Percentiles rank a stretch among this genome's conserved stretches.
Evolutionary conservation across 2,888 invertebrate species (phyloP).

Genomic region (Andrena marginata): DNA sequence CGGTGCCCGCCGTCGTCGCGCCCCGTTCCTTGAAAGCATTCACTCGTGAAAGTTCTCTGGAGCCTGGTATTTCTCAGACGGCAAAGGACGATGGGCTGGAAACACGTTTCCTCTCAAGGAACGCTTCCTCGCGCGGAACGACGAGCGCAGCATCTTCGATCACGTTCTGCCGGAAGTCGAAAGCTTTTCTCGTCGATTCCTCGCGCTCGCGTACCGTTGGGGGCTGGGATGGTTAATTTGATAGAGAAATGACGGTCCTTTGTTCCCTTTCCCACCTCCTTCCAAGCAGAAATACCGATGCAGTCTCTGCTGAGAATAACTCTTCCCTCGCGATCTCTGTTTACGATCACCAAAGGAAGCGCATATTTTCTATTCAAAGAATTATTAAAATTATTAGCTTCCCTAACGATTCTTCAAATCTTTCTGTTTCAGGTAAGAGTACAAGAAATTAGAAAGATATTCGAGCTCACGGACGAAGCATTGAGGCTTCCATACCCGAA

Average conservation of each 20-base stretch:
- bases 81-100: conserved; percentile 41
- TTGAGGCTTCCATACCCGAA: background rate
- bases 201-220: background rate
- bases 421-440: conserved; percentile 67
- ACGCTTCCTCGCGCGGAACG: conserved; percentile 20
- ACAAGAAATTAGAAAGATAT: background rate
- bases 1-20: conserved; percentile 39
- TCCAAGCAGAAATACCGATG: background rate
- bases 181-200: conserved; percentile 17
- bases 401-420: conserved; percentile 1
- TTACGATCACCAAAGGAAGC: background rate
- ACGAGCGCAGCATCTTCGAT: conserved; percentile 45
- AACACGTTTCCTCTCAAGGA: conserved; percentile 44
- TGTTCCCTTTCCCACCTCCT: conserved; percentile 2
- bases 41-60: conserved; percentile 48
- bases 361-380: too few species aligned
- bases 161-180: conserved; percentile 56
- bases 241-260: conserved; percentile 31
- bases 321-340: background rate
- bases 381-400: background rate
- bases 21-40: conserved; percentile 50
- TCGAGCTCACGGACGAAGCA: background rate
- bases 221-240: conserved; percentile 44
- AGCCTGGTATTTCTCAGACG: conserved; percentile 40
- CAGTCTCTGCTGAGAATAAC: background rate